Base-by-base conservation (phyloP, 2,888 invertebrate genomes). In the Pterostichus niger region DNA sequence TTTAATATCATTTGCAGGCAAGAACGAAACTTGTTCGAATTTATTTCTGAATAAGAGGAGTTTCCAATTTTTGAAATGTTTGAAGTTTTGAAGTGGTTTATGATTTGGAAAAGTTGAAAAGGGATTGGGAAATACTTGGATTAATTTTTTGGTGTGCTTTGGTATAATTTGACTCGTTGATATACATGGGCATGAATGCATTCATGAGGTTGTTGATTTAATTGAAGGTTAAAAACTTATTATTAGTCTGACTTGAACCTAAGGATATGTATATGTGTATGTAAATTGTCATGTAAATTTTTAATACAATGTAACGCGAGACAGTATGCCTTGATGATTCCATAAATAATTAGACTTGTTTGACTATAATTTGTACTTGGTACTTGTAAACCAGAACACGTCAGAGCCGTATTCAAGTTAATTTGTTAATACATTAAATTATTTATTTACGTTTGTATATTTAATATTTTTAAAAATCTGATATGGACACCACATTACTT, bases 161-260 rank as follows among this genome's bases (percentile, higher is more conserved):
- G 6, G 10, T 3, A 10, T 49, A 56, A 6, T 56, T 56, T 17
- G 9, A 64, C 31, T 10, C 64, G n/a, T 10, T 40, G 13, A 17
- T 2, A 13, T 35, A 15, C 15, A 35, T 24, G 24, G 24, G 24
- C 52, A 52, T 71, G 61, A 40, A 40, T 71, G 17, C 15, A 71
- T 71, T 71, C 44, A 71, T 71, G 44, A 71, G 9, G 56, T 17
- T 17, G 40, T 44, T 71, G 40, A 40, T 71, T 71, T 71, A 71
- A 71, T 71, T 71, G 24, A 71, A 71, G 68, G 68, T 44, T 71
- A 71, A 35, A 64, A 17, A 56, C 56, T 17, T 56, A 54, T 68
- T 68, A 68, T 40, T 68, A 40, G 68, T 71, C 24, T 17, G 44
- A 17, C n/a, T 64, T 64, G 44, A 71, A 71, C 68, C 68, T 44